Conservation (phyloP, 2,888 invertebrate species). For the Heliconius cydno region DNA sequence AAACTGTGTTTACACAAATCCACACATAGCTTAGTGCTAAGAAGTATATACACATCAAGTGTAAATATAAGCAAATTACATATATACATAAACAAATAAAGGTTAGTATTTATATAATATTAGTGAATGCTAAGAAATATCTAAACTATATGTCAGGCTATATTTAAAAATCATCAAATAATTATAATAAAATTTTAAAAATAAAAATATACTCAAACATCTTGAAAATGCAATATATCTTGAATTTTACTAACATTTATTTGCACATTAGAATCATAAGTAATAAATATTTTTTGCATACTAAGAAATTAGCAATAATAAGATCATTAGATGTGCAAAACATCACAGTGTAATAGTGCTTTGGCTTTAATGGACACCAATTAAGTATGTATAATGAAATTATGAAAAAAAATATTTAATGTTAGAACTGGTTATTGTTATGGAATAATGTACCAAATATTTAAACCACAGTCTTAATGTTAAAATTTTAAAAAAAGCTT, state of each 20-base stretch:
- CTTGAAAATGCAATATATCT: neutral
- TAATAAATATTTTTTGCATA: neutral
- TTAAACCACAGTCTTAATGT: too few species aligned
- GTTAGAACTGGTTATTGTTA: neutral
- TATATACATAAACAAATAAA: neutral
- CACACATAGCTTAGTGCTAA: neutral
- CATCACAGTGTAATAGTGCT: neutral
- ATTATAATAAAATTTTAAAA: neutral
- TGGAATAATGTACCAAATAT: conserved; percentile 1
- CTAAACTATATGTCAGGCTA: neutral
- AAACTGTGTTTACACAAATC: neutral
- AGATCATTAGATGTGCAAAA: neutral
- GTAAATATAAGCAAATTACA: neutral
- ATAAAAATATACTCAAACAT: neutral
- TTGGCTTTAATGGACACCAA: neutral
- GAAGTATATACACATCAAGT: neutral
- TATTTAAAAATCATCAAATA: neutral
- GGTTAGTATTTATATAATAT: neutral
- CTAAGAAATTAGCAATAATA: neutral
- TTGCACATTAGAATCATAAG: neutral
- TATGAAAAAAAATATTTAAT: neutral
- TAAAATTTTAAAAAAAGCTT: too few species aligned
- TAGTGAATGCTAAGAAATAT: too few species aligned
- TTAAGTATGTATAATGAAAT: neutral
- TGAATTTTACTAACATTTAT: neutral